Conservation (phyloP, 2,113 vertebrate genomes). For the Columba janthina region DNA sequence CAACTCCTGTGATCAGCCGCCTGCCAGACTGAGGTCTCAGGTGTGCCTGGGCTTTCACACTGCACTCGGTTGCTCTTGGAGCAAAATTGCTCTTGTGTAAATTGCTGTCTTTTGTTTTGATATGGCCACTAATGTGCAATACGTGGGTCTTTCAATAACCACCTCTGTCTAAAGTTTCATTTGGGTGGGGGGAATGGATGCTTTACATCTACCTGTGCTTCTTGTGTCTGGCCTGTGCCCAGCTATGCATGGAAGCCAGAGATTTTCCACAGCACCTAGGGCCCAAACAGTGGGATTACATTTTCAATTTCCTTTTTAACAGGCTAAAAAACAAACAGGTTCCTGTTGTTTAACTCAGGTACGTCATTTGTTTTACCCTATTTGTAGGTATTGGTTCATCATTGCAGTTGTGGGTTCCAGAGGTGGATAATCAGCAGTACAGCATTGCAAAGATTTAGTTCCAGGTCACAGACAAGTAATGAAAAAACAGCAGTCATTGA, state of each 20-base stretch:
- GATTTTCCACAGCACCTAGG: not conserved
- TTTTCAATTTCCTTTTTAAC: not conserved
- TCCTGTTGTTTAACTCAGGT: not conserved
- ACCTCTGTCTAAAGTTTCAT: not conserved
- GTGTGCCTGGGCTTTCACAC: not conserved
- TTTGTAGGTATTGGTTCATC: not conserved
- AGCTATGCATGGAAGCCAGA: not conserved
- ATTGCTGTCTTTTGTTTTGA: not conserved
- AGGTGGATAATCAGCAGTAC: not conserved
- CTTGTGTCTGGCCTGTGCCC: not conserved
- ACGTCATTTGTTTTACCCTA: not conserved
- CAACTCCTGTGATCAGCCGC: not conserved
- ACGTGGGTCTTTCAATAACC: not conserved
- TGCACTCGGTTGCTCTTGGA: not conserved
- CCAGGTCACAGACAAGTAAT: slow-evolving; percentile 31
- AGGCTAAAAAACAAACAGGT: not conserved
- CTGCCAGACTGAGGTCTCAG: not conserved
- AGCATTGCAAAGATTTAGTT: slow-evolving; percentile 15
- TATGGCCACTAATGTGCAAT: not conserved
- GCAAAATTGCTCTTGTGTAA: not conserved
- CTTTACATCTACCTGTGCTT: slow-evolving; percentile 26
- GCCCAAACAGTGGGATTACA: not conserved
- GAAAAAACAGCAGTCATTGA: slow-evolving; percentile 29
- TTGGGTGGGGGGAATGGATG: not conserved
- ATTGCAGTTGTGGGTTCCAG: not conserved